Evolutionary conservation across 2,113 vertebrate species (phyloP).

Genomic region (Fulmarus glacialis): DNA sequence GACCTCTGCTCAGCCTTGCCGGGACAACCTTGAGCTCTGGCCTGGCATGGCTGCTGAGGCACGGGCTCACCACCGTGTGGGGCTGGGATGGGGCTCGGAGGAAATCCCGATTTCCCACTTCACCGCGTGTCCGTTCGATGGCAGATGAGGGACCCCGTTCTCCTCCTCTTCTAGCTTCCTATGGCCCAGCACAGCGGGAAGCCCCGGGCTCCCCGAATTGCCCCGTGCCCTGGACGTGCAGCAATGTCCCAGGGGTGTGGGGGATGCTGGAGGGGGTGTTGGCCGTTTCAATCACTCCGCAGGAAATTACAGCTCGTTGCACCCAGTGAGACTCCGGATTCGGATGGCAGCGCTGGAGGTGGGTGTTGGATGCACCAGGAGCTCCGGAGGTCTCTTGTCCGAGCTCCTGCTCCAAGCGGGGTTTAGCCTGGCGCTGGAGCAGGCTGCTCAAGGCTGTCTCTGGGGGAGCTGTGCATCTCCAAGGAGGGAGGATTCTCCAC

Average conservation of each 20-base stretch:
- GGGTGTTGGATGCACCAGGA: background rate
- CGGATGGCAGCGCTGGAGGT: background rate
- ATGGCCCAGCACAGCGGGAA: background rate
- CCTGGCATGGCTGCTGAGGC: fast-evolving
- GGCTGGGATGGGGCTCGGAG: background rate
- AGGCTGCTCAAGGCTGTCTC: background rate
- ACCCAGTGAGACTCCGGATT: background rate
- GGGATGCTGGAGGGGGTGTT: background rate
- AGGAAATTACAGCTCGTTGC: background rate
- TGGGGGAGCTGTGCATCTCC: background rate
- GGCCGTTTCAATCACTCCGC: background rate
- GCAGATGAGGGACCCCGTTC: fast-evolving
- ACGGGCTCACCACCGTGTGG: fast-evolving
- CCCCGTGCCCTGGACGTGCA: fast-evolving
- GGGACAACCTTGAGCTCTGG: constrained; percentile 20
- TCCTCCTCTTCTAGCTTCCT: background rate
- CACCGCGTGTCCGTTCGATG: fast-evolving
- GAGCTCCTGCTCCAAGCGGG: background rate
- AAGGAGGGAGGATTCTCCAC: background rate
- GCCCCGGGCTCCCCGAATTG: fast-evolving
- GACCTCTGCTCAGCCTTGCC: background rate
- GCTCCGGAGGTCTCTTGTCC: fast-evolving
- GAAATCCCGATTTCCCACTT: background rate
- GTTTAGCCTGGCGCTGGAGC: background rate
- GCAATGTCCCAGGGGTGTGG: background rate